A percentile compares a stretch with the other conserved stretches of the same genome.
These are phyloP conservation scores for Trachelus tabidus DNA, from an alignment of 2,888 invertebrate genomes.

Conservation along the genomic window DNA sequence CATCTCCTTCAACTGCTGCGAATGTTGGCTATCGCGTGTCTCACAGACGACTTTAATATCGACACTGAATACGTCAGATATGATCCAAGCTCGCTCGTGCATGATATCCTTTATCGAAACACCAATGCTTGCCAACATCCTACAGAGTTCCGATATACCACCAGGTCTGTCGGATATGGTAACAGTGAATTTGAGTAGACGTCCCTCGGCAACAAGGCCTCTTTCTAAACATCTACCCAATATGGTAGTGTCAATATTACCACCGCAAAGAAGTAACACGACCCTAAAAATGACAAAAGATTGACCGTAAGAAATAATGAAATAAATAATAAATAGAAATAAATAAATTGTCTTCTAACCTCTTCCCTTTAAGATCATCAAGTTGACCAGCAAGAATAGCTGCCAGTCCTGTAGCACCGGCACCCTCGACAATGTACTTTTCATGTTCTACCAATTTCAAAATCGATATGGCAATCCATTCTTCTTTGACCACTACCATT, in stretches of 20 bases:
- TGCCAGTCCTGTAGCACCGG: slow-evolving; percentile 87
- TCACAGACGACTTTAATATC: slow-evolving; percentile 90
- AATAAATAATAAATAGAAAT: not conserved
- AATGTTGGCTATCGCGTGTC: slow-evolving; percentile 85
- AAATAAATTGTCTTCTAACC: slow-evolving; percentile 66
- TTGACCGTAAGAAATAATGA: not conserved
- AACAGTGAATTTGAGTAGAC: slow-evolving; percentile 80
- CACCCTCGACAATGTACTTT: slow-evolving; percentile 92
- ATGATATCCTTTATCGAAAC: slow-evolving; percentile 95
- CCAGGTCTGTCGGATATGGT: slow-evolving; percentile 89
- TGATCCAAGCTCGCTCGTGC: slow-evolving; percentile 95
- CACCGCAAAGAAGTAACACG: slow-evolving; percentile 85
- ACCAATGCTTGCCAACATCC: slow-evolving; percentile 79
- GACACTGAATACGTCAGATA: slow-evolving; percentile 86
- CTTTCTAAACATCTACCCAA: slow-evolving; percentile 89
- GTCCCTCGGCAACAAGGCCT: slow-evolving; percentile 87
- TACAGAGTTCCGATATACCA: slow-evolving; percentile 87
- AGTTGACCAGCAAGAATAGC: slow-evolving; percentile 85
- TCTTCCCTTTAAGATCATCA: slow-evolving; percentile 84
- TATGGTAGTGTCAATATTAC: slow-evolving; percentile 93
- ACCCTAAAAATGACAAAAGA: slow-evolving; percentile 71
- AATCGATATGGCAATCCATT: slow-evolving; percentile 86
- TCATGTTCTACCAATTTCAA: slow-evolving; percentile 83
- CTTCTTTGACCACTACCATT: slow-evolving; percentile 84
- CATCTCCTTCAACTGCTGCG: slow-evolving; percentile 71